phyloP scores from a whole-genome alignment of 2,888 invertebrate species.

The Dynastes maya region DNA sequence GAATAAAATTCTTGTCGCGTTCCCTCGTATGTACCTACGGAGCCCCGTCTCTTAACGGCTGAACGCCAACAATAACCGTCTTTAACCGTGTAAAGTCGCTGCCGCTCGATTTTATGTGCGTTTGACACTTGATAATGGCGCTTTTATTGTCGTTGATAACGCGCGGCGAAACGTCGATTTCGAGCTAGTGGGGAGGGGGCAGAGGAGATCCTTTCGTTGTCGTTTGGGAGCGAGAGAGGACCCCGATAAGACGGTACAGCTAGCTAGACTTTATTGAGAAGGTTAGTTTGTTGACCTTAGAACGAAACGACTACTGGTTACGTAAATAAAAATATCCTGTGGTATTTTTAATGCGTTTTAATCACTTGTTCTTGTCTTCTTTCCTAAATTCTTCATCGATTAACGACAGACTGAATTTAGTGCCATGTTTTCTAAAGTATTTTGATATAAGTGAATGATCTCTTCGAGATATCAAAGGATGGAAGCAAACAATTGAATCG shows the following conservation, averaged over 20 bases:
- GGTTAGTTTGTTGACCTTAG: conserved; percentile 44
- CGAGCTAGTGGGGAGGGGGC: background rate
- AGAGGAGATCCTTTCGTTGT: background rate
- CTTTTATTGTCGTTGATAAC: conserved; percentile 50
- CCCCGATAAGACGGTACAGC: conserved; percentile 26
- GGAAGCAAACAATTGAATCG: too few relatives aligned
- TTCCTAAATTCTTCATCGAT: too few relatives aligned
- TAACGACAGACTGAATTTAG: too few relatives aligned
- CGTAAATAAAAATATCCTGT: too few relatives aligned
- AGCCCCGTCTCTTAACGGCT: conserved; percentile 8
- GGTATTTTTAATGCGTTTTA: too few relatives aligned
- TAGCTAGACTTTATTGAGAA: conserved; percentile 32
- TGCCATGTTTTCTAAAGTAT: too few relatives aligned
- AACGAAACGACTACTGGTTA: background rate
- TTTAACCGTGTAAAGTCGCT: conserved; percentile 46
- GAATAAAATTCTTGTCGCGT: conserved; percentile 11
- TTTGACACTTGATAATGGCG: conserved; percentile 51
- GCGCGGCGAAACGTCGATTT: conserved; percentile 35
- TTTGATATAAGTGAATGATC: too few relatives aligned
- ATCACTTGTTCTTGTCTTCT: too few relatives aligned
- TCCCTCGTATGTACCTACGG: conserved; percentile 1
- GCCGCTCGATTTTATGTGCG: conserved; percentile 53
- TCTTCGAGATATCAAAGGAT: too few relatives aligned
- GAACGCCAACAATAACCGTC: conserved; percentile 51
- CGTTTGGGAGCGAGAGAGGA: background rate